A percentile compares a stretch with the other conserved stretches of the same genome.
phyloP scores from a whole-genome alignment of 1,140 invertebrate species.

The Lycorma delicatula region DNA sequence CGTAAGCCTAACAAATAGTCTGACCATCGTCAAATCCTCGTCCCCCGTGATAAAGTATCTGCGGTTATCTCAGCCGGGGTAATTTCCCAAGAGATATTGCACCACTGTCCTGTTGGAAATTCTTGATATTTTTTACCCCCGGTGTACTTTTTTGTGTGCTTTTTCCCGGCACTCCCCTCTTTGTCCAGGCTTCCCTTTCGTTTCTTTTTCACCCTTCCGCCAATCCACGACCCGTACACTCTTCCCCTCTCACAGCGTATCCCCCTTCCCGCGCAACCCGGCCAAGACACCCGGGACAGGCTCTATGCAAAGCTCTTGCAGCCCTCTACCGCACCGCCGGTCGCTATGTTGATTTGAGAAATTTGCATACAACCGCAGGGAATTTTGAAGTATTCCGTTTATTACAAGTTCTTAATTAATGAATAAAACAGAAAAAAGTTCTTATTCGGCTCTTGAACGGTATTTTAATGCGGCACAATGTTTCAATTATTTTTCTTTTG shows the following conservation, averaged over 20 bases:
- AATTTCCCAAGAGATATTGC: slow-evolving; percentile 6
- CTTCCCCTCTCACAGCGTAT: neutral
- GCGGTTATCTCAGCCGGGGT: slow-evolving; percentile 4
- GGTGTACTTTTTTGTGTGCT: slow-evolving; percentile 4
- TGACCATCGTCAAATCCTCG: slow-evolving; percentile 3
- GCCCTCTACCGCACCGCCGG: neutral
- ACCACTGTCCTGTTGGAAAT: slow-evolving; percentile 1
- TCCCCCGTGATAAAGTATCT: slow-evolving; percentile 6
- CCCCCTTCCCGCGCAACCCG: no score
- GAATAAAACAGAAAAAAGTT: neutral
- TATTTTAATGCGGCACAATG: slow-evolving; percentile 5
- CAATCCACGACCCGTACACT: neutral
- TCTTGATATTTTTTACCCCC: slow-evolving; percentile 4
- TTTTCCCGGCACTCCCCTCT: slow-evolving; percentile 1
- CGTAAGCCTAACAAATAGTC: slow-evolving; percentile 7
- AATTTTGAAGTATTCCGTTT: slow-evolving; percentile 5
- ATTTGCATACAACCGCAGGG: slow-evolving; percentile 6
- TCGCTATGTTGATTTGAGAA: slow-evolving; percentile 5
- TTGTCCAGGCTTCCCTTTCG: no score
- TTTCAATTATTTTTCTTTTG: slow-evolving; percentile 6
- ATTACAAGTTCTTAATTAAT: neutral
- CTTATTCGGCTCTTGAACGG: neutral
- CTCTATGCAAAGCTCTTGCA: slow-evolving; percentile 6
- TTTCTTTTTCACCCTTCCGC: neutral
- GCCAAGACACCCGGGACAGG: neutral